Evolutionary conservation across 2,113 vertebrate genomes (phyloP), one percentile per base, ranked within the genome.

Genomic region (Ictalurus furcatus): DNA sequence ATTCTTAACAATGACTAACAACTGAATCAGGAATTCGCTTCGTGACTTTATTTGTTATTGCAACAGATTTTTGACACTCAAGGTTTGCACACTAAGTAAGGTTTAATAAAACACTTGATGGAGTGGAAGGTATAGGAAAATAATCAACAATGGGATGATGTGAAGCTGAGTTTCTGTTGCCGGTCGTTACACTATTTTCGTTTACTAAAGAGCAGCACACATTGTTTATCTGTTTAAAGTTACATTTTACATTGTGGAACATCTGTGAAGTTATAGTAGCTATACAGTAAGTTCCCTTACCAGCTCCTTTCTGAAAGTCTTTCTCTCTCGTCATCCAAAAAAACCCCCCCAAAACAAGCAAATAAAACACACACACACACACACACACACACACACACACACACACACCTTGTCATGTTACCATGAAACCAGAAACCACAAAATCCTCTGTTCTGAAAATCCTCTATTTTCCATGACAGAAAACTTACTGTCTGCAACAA

Each of bases 1-100:
- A 89, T 69, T 89, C 63, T 85, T 85, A 69, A 81, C 34, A n/a
- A 79, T 6, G 23, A 67, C 73, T 67, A 85, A 80, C 59, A 79
- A 67, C 30, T 23, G 25, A 30, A 80, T 17, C 23, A 87, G 48
- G 84, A 71, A 89, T 69, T 37, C 30, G 58, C 80, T 67, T 63
- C 40, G 78, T 9, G 5, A 19, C 63, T 74, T 44, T 44, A 40
- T 83, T 59, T 84, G 87, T 37, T 88, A 21, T 40, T 73, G 25
- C 2, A 40, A 37, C 83, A 52, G 56, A 85, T 25, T 61, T 83
- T 23, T 59, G 12, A 28, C 23, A n/a, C 7, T 19, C 19, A 21
- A 12, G 9, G 3, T 56, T 9, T 6, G 54, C n/a, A 58, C 8
- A 17, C 13, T 52, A 52, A 44, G 12, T 23, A 28, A 58, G 52